Base-by-base conservation (phyloP, 2,888 invertebrate species). In the Cataglyphis cursor region DNA sequence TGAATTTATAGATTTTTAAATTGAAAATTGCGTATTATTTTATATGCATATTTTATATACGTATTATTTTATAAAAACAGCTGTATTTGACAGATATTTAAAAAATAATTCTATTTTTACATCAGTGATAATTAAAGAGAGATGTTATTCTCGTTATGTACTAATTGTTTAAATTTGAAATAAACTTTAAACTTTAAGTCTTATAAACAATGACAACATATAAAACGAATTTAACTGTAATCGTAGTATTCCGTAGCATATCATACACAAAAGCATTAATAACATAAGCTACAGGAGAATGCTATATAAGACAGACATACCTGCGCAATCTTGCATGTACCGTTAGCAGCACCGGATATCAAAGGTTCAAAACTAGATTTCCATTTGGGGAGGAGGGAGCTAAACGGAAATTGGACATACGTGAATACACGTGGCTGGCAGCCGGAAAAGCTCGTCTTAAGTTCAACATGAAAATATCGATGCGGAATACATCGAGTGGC, bases 401-500 rank as follows among this genome's bases (percentile, higher is more conserved):
- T 84, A 75, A 73, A 80, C 87, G 87, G 85, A 90, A 88, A 90
- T 90, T 90, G 88, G 80, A 90, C 81, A 73, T 70, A 66, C 84
- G 59, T 38, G 80, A 73, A 83, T 83, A 87, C 75, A 74, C 48
- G 68, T 62, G 82, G 57, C 80, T 66, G 65, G 76, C 81, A 76
- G 61, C 38, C 83, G 75, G 78, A 82, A n/a, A 51, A 90, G 73
- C 59, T 82, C 59, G 68, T 81, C 70, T 84, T 84, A 83, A 89
- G 66, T 82, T 68, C 18, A 41, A 48, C 38, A 57, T n/a, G 74
- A 89, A 89, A 89, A 82, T 83, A 80, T 80, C 44, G 78, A 80
- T 59, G 59, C 31, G 57, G 57, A 59, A 72, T 59, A 72, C 44
- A 80, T 80, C 59, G 59, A 80, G 57, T 72, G 59, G 72, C 28